phyloP scores from a whole-genome alignment of 2,888 invertebrate genomes.

The Harpalus rubripes region DNA sequence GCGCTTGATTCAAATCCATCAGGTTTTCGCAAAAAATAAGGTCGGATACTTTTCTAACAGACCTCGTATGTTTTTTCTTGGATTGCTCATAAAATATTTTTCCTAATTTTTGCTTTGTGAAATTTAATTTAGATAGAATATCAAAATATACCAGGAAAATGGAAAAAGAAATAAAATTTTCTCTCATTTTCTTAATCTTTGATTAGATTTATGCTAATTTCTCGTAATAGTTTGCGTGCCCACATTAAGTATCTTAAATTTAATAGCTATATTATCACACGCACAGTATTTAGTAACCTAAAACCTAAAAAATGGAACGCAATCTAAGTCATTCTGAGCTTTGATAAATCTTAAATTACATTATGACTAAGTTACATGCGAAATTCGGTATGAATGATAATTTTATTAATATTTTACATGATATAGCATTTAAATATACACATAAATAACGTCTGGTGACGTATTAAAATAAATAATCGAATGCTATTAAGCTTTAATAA shows the following conservation, averaged over 20 bases:
- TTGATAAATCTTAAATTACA: slow-evolving; percentile 41
- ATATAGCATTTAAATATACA: slow-evolving; percentile 15
- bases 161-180: not conserved
- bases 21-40: no score
- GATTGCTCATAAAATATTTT: not conserved
- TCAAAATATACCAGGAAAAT: not conserved
- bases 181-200: slow-evolving; percentile 36
- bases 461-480: slow-evolving; percentile 55
- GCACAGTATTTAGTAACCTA: slow-evolving; percentile 49
- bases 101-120: not conserved
- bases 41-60: no score
- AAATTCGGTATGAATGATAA: slow-evolving; percentile 29
- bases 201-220: slow-evolving; percentile 57
- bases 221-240: slow-evolving; percentile 58
- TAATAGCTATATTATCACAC: slow-evolving; percentile 56
- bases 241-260: slow-evolving; percentile 41
- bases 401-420: slow-evolving; percentile 37
- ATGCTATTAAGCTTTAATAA: slow-evolving; percentile 59
- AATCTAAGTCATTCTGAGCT: slow-evolving; percentile 52
- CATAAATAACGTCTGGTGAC: slow-evolving; percentile 7
- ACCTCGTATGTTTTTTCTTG: no score
- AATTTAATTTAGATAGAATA: not conserved
- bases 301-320: slow-evolving; percentile 37
- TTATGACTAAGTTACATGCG: slow-evolving; percentile 35
- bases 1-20: no score